Percentiles rank a stretch among this genome's conserved stretches.
These are phyloP conservation scores for Apaloderma vittatum DNA, from an alignment of 2,113 vertebrate species.

Conservation along the genomic window DNA sequence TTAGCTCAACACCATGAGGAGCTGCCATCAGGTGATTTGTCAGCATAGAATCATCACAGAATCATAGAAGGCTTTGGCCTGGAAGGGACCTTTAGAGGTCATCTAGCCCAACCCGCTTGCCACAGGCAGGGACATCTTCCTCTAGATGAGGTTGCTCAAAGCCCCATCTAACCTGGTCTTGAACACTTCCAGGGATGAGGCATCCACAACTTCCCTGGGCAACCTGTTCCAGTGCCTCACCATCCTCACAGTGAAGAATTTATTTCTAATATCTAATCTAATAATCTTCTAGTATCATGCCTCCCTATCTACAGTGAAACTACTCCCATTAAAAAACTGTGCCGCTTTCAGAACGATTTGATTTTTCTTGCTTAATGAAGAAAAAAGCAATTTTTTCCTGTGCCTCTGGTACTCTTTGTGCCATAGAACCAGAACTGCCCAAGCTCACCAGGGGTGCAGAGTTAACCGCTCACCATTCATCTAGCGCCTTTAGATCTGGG, in stretches of 20 bases:
- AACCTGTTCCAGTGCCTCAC: too few species aligned
- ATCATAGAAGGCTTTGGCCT: too few species aligned
- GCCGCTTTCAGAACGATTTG: background rate
- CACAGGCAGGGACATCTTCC: too few species aligned
- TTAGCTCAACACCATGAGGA: background rate
- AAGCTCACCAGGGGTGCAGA: background rate
- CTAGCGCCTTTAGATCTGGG: background rate
- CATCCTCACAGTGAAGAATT: too few species aligned
- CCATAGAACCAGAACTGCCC: background rate
- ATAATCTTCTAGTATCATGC: too few species aligned
- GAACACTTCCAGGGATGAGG: too few species aligned
- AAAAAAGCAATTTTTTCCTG: background rate
- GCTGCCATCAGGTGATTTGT: background rate
- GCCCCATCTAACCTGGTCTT: too few species aligned
- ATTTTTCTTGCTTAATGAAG: background rate
- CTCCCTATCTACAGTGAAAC: background rate
- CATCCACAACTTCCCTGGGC: too few species aligned
- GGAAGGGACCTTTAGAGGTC: too few species aligned
- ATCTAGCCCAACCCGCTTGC: too few species aligned
- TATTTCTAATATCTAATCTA: too few species aligned
- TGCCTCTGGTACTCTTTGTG: background rate
- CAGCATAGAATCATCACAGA: background rate
- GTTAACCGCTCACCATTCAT: background rate
- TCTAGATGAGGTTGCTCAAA: too few species aligned
- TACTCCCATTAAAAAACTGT: background rate